Evolutionary conservation across 2,888 invertebrate species (phyloP).

Genomic region (Mycalesis mineus): DNA sequence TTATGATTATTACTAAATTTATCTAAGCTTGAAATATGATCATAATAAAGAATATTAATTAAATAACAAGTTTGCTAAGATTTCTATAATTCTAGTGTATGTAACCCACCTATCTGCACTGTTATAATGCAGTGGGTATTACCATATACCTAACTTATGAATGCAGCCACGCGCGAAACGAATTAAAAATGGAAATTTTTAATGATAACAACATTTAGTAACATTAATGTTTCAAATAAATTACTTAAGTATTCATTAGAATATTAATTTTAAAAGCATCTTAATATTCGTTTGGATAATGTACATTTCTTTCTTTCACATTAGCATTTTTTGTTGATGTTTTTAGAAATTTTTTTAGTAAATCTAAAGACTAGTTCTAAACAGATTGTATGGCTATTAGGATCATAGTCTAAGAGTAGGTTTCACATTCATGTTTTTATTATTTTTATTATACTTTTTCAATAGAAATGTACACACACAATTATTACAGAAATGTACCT

Average conservation of each 20-base stretch:
- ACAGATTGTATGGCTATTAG: not conserved
- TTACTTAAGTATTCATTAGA: not conserved
- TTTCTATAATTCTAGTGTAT: no score
- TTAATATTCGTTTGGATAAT: not conserved
- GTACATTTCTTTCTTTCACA: not conserved
- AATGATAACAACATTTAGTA: not conserved
- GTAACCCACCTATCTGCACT: no score
- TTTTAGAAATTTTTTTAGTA: not conserved
- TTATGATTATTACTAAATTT: no score
- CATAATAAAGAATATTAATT: no score
- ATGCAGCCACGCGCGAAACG: not conserved
- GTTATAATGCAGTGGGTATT: no score
- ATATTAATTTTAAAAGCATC: not conserved
- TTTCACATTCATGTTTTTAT: not conserved
- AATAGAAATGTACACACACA: no score
- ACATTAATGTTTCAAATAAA: not conserved
- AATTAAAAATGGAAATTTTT: not conserved
- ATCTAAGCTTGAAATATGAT: no score
- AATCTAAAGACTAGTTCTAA: not conserved
- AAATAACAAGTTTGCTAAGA: no score
- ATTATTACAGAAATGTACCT: no score
- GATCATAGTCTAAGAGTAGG: not conserved
- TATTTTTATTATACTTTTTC: no score
- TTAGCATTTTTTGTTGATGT: not conserved
- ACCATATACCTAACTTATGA: no score